These are phyloP conservation scores for Hymenopus coronatus DNA, from an alignment of 2,888 invertebrate genomes.

Conservation along the genomic window DNA sequence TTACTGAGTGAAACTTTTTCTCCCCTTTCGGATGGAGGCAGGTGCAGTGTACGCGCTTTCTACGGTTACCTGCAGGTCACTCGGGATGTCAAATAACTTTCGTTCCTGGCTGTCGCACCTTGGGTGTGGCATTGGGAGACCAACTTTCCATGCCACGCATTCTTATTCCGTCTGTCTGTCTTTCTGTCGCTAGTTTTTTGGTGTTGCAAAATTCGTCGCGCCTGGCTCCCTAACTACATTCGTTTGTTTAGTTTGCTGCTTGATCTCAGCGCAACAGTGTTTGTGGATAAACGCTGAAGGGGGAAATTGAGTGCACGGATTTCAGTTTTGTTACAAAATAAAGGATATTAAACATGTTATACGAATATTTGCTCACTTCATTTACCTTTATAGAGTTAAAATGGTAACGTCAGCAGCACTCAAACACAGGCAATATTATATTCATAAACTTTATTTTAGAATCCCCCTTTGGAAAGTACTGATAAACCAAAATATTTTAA, in stretches of 20 bases:
- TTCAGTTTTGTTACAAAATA: too few relatives aligned
- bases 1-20: not conserved
- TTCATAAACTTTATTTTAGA: too few relatives aligned
- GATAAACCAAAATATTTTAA: too few relatives aligned
- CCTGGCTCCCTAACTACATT: not conserved
- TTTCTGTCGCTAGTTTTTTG: not conserved
- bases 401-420: too few relatives aligned
- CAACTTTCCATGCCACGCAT: not conserved
- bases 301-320: too few relatives aligned
- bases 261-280: too few relatives aligned
- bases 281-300: too few relatives aligned
- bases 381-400: too few relatives aligned
- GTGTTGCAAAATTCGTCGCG: not conserved
- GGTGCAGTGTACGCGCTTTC: not conserved
- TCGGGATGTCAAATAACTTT: slow-evolving; percentile 18
- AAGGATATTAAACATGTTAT: too few relatives aligned
- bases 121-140: not conserved
- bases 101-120: not conserved
- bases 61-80: not conserved
- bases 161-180: not conserved
- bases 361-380: too few relatives aligned
- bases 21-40: not conserved
- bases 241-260: not conserved
- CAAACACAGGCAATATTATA: too few relatives aligned
- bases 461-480: too few relatives aligned